Evolutionary conservation across 2,888 invertebrate species (phyloP), one percentile per base, ranked within the genome.

Genomic region (Zele albiditarsus): DNA sequence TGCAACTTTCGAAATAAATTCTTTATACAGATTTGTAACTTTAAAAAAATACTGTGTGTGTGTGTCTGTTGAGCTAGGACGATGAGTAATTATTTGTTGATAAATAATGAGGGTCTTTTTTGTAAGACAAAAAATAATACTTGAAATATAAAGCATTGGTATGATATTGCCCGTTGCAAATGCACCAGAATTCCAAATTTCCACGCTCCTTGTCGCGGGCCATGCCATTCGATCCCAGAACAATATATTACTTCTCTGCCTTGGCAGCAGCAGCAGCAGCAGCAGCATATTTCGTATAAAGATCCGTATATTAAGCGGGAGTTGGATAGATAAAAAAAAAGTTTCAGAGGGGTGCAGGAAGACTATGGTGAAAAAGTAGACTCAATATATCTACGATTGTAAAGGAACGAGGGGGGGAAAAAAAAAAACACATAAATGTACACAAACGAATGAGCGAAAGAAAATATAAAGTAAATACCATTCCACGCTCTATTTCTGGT

Each of bases 171-270:
- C 84, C 81, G 81, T 82, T 82, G 75, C 82, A 81, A 85, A 83
- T 86, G 77, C 75, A 70, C 70, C 74, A 79, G 78, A 84, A 82
- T 80, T 81, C 73, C 31, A 77, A 83, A 87, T 87, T 87, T 87
- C 86, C 86, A 87, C 85, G 86, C 81, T 84, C 80, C 82, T 85
- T 73, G 80, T 78, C 74, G 70, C 76, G 82, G 84, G 82, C 81
- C 79, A 80, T 83, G 85, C 76, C 83, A 81, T 83, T 77, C 81
- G 87, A 87, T 83, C 86, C 77, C 73, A n/a, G 38, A 58, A 33
- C 82, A 71, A 86, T 86, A 84, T 82, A 82, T 86, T 81, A 73
- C 77, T n/a, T 60, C 31, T 25, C 65, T 73, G 58, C 69, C 28
- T 62, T 75, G 65, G 72, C 66, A 71, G 57, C 20, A 57, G 49